Evolutionary conservation across 2,888 invertebrate species (phyloP).

Genomic region (Ceramica pisi): DNA sequence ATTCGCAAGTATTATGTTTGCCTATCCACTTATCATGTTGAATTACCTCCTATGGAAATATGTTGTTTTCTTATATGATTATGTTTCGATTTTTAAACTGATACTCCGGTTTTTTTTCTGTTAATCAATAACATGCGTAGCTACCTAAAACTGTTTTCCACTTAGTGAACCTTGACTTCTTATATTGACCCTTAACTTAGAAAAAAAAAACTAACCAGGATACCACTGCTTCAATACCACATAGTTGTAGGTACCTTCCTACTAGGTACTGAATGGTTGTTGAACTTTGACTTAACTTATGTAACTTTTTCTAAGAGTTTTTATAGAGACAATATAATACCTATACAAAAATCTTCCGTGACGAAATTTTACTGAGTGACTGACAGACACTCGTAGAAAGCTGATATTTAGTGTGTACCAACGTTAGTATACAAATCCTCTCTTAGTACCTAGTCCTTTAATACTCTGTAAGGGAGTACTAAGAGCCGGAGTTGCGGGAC

Average conservation of each 20-base stretch:
- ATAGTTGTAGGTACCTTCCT: background rate
- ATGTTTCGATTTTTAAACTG: background rate
- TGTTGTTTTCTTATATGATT: background rate
- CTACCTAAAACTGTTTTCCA: background rate
- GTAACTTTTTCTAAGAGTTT: background rate
- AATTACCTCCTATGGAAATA: background rate
- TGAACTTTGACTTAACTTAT: background rate
- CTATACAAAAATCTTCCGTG: too few relatives aligned
- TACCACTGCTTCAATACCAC: background rate
- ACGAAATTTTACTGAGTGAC: too few relatives aligned
- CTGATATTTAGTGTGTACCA: too few relatives aligned
- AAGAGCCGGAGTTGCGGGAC: too few relatives aligned
- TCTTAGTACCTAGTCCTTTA: too few relatives aligned
- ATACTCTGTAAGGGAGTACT: too few relatives aligned
- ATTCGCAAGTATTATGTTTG: background rate
- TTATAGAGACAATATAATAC: background rate
- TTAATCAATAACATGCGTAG: background rate
- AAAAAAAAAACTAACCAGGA: constrained; percentile 13
- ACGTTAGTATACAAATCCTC: too few relatives aligned
- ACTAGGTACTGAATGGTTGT: background rate
- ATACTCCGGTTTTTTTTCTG: background rate
- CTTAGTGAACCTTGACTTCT: background rate
- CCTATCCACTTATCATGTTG: background rate
- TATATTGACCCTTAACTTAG: background rate
- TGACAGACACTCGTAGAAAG: too few relatives aligned